Percentiles rank a stretch among this genome's conserved stretches.
Conservation (phyloP, 2,888 invertebrate species). For the Alsophila aescularia region DNA sequence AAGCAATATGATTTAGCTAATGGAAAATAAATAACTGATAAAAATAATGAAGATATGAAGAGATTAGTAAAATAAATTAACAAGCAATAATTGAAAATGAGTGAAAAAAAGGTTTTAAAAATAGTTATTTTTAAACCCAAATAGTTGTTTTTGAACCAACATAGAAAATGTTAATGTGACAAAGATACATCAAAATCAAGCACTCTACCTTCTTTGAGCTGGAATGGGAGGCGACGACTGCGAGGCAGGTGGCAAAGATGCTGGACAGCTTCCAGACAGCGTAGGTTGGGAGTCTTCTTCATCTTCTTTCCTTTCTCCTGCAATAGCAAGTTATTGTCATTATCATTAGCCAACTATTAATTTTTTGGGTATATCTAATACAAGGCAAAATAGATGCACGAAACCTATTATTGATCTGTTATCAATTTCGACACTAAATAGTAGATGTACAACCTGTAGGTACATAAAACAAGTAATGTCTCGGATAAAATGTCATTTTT, state of each 20-base stretch:
- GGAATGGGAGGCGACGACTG: slow-evolving; percentile 76
- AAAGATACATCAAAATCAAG: neutral
- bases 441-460: too few relatives aligned
- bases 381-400: too few relatives aligned
- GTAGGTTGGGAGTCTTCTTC: slow-evolving; percentile 59
- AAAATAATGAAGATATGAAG: neutral
- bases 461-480: too few relatives aligned
- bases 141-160: too few relatives aligned
- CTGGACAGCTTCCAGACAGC: slow-evolving; percentile 76
- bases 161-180: too few relatives aligned
- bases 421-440: too few relatives aligned
- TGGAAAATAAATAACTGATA: neutral
- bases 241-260: slow-evolving; percentile 68
- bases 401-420: too few relatives aligned
- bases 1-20: neutral
- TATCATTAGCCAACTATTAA: too few relatives aligned
- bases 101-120: too few relatives aligned
- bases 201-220: slow-evolving; percentile 77
- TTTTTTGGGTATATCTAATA: too few relatives aligned
- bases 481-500: too few relatives aligned
- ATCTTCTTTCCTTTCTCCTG: slow-evolving; percentile 71
- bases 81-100: neutral
- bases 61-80: neutral
- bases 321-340: neutral
- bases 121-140: too few relatives aligned